A percentile compares a stretch with the other conserved stretches of the same genome.
These are phyloP conservation scores for Paramuricea clavata DNA, from an alignment of 92 coral and sea anemone species.

Conservation along the genomic window DNA sequence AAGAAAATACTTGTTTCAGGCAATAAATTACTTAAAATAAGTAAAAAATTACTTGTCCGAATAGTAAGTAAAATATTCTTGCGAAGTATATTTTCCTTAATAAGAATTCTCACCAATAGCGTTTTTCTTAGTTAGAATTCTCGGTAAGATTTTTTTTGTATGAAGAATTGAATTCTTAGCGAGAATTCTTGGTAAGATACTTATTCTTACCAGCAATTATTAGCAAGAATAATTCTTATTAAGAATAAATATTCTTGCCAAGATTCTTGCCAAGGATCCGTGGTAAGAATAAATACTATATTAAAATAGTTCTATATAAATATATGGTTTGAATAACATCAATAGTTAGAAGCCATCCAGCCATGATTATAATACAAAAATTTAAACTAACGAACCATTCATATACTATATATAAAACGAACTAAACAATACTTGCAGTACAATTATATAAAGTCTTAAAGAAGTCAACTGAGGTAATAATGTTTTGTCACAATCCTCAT, in stretches of 20 bases:
- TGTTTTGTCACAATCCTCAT: background rate
- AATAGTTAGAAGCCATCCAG: background rate
- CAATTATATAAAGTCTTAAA: background rate
- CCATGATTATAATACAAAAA: background rate
- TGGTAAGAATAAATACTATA: no score
- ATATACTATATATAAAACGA: background rate
- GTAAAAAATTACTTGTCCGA: conserved; percentile 24
- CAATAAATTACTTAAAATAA: conserved; percentile 27
- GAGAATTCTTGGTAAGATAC: background rate
- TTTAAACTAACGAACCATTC: background rate
- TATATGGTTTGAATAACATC: background rate
- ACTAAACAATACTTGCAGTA: no score
- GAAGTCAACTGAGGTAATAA: no score
- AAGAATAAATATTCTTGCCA: no score
- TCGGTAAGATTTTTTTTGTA: background rate
- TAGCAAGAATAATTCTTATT: background rate
- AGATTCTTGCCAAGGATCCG: no score
- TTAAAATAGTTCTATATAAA: no score
- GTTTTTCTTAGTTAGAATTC: conserved; percentile 11
- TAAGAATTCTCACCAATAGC: conserved; percentile 3
- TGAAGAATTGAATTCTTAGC: background rate
- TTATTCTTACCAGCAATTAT: background rate
- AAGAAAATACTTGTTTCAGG: conserved; percentile 33
- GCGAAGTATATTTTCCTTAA: background rate
- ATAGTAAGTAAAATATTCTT: conserved; percentile 43